Percentiles rank a stretch among this genome's conserved stretches.
phyloP scores from a whole-genome alignment of 2,113 vertebrate species.

The Podarcis raffonei region DNA sequence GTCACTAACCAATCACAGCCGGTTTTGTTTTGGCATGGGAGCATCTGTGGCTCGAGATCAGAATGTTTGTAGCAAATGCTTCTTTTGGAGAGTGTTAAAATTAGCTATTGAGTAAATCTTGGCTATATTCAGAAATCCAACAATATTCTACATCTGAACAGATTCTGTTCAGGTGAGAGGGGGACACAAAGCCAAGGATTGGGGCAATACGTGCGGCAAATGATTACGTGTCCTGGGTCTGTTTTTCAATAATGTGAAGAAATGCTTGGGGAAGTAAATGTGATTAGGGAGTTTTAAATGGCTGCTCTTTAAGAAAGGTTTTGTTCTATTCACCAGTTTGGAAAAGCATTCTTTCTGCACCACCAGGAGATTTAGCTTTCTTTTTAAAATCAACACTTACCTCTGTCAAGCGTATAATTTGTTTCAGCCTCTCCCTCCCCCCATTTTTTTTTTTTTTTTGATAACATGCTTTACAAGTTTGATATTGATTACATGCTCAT shows the following conservation, averaged over 20 bases:
- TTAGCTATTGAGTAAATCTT: not conserved
- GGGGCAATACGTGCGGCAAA: not conserved
- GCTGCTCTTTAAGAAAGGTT: conserved; percentile 17
- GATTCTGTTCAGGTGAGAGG: not conserved
- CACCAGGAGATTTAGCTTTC: not conserved
- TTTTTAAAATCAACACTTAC: conserved; percentile 20
- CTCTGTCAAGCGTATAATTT: conserved; percentile 12
- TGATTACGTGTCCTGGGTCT: not conserved
- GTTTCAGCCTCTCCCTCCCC: not conserved
- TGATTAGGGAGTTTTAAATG: not conserved
- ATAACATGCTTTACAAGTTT: conserved; percentile 22
- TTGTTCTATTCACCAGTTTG: not conserved
- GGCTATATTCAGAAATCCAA: not conserved
- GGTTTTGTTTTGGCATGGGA: not conserved
- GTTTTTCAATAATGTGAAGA: not conserved
- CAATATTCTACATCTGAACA: not conserved
- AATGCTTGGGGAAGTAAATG: not conserved
- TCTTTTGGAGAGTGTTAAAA: not conserved
- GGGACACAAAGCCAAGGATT: not conserved
- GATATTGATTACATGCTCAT: not conserved
- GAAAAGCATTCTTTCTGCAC: not conserved
- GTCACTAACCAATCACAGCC: not conserved
- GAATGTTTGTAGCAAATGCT: not conserved
- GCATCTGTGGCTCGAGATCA: not conserved
- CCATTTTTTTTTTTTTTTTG: not conserved